Evolutionary conservation across 2,797 vertebrate genomes (phyloP), one percentile per base, ranked within the genome.

Genomic region (Etheostoma nigrum): DNA sequence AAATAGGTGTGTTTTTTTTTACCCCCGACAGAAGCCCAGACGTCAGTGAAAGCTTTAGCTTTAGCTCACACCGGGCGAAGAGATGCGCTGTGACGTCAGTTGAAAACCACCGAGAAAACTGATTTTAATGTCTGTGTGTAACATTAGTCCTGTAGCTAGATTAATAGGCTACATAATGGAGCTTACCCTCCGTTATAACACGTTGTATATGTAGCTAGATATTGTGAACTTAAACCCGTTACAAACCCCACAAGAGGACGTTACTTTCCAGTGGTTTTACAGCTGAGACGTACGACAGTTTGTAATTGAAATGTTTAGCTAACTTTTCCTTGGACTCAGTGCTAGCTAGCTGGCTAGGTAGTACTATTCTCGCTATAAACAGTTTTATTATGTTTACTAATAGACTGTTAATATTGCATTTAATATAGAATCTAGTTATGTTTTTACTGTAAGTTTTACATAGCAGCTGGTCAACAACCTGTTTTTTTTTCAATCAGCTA

Each of bases 51-150:
- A 11, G 77, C 44, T 81, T 81, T 72, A 85, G 74, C 78, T 6
- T 67, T 82, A 85, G 86, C 84, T 70, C 49, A 2, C 27, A 15
- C 23, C 11, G 30, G 36, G 13, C 48, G 25, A 19, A 48, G 23
- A 63, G 52, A 71, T 73, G 62, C 52, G 12, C 49, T 54, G 49
- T 18, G 13, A 18, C 16, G 11, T 25, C 19, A 7, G 15, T 14
- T 21, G 4, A 21, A 19, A 76, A 23, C 4, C 25, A 47, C 2
- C 8, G 21, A n/a, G 0, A 23, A n/a, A 49, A 60, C 6, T 6
- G 36, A 18, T 30, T 18, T 23, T 48, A 0, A 16, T 25, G 19
- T 8, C 1, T 0, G 0, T 19, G 21, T 0, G 1, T 4, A 40
- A 40, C 36, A 40, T 40, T 12, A 4, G 2, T 25, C 1, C 4